These are phyloP conservation scores for Ectemnius cavifrons DNA, from an alignment of 2,888 invertebrate genomes.

Conservation along the genomic window DNA sequence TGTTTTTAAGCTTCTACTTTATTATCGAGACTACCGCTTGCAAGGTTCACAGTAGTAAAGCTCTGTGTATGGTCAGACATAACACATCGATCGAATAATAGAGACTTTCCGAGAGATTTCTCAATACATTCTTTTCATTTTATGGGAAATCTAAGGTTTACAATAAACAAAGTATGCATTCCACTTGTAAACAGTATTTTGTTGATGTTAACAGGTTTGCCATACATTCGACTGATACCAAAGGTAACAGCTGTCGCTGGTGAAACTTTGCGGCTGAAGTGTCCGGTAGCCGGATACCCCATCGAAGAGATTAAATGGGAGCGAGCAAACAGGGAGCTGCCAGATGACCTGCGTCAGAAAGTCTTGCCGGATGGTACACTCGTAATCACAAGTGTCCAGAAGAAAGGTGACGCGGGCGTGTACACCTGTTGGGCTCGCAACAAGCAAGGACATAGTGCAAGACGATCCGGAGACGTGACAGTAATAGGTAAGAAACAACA, in stretches of 20 bases:
- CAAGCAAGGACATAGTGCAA: conserved; percentile 87
- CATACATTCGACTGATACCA: conserved; percentile 88
- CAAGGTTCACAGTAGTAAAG: no score
- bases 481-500: conserved; percentile 84
- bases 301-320: conserved; percentile 90
- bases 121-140: no score
- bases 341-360: conserved; percentile 89
- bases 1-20: no score
- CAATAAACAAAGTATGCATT: not conserved
- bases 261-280: conserved; percentile 86
- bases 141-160: no score
- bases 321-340: conserved; percentile 85
- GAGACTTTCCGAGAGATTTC: no score
- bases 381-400: conserved; percentile 87
- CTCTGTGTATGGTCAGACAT: no score
- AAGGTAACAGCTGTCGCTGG: conserved; percentile 91
- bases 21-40: no score
- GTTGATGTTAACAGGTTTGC: conserved; percentile 81
- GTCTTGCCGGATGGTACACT: conserved; percentile 87
- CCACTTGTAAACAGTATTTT: not conserved
- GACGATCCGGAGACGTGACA: conserved; percentile 86
- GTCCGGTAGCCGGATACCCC: conserved; percentile 91
- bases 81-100: no score
- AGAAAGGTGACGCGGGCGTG: conserved; percentile 86
- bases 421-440: conserved; percentile 90